phyloP scores from a whole-genome alignment of 2,797 vertebrate species.

The Falco naumanni region DNA sequence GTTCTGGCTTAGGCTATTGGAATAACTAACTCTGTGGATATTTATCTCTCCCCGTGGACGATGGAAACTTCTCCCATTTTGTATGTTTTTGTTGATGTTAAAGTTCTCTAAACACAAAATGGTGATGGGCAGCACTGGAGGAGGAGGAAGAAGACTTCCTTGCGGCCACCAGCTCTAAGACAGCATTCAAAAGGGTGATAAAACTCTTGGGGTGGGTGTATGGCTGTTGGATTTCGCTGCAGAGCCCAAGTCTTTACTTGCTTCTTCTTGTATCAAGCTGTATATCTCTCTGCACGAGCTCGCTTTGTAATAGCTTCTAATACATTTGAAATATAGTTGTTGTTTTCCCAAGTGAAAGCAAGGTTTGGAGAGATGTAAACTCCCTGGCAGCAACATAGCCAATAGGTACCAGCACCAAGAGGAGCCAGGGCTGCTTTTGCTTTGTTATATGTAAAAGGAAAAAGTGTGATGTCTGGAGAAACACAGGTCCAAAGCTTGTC shows the following conservation, averaged over 20 bases:
- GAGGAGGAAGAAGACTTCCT: not conserved
- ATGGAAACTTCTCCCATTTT: not conserved
- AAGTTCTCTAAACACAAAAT: not conserved
- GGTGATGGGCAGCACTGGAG: not conserved
- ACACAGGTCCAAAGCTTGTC: not conserved
- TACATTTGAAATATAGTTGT: accelerated
- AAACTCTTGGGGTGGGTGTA: not conserved
- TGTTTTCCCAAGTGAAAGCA: not conserved
- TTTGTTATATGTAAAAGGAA: accelerated
- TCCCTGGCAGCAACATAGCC: not conserved
- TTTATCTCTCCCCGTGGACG: not conserved
- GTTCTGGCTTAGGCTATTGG: not conserved
- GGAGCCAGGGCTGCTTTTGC: not conserved
- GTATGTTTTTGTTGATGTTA: not conserved
- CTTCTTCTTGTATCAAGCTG: not conserved
- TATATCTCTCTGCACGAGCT: not conserved
- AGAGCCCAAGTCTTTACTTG: not conserved
- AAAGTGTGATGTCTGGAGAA: not conserved
- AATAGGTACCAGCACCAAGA: not conserved
- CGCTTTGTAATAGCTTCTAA: not conserved
- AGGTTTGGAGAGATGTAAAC: not conserved
- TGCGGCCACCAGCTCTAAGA: not conserved
- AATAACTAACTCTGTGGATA: not conserved
- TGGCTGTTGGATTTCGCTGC: accelerated
- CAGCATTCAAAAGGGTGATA: not conserved